A percentile compares a stretch with the other conserved stretches of the same genome.
Conservation (phyloP, 2,113 vertebrate species). For the Climacteris rufus region DNA sequence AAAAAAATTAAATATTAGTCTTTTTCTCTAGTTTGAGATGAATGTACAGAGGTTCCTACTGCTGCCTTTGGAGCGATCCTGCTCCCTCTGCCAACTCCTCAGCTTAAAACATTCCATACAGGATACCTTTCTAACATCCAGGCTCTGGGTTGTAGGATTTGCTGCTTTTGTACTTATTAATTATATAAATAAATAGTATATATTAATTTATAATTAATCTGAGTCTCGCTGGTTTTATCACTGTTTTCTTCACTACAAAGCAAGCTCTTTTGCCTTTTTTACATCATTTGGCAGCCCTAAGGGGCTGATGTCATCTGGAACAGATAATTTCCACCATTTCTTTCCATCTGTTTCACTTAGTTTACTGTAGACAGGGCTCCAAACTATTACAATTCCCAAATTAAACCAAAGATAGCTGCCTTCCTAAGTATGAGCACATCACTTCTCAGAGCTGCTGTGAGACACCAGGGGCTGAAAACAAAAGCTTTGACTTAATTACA, state of each 20-base stretch:
- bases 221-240: neutral
- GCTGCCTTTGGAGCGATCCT: neutral
- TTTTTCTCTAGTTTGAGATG: neutral
- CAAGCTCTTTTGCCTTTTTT: neutral
- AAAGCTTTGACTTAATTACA: neutral
- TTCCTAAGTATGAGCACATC: neutral
- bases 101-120: neutral
- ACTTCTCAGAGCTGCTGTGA: neutral
- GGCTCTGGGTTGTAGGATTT: neutral
- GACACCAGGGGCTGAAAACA: neutral
- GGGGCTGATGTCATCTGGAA: neutral
- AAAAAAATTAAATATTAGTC: rapidly evolving
- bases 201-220: neutral
- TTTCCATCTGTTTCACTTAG: neutral
- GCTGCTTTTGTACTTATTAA: neutral
- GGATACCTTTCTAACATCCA: neutral
- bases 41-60: neutral
- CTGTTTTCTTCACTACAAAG: neutral
- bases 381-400: neutral
- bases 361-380: neutral
- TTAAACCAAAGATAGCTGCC: neutral
- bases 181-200: neutral
- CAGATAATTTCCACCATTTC: neutral
- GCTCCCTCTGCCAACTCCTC: neutral
- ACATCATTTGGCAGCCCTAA: neutral